Conservation (phyloP, 2,113 vertebrate genomes). For the Pteronura brasiliensis region DNA sequence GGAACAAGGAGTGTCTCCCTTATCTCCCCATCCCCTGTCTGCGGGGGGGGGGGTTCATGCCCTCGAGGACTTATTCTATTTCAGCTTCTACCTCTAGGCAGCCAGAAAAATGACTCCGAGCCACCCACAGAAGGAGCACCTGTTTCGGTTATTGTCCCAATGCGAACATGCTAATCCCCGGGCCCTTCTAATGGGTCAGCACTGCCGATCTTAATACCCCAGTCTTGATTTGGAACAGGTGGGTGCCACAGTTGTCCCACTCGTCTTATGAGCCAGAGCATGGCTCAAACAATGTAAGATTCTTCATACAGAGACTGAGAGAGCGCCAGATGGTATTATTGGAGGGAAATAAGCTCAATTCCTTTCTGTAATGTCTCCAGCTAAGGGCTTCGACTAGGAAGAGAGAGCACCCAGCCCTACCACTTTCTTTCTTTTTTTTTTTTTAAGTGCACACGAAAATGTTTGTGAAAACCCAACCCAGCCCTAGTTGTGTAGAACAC, state of each 20-base stretch:
- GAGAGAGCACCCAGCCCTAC: not conserved
- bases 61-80: conserved; percentile 43
- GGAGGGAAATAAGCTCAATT: not conserved
- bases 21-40: not conserved
- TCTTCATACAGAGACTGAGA: conserved; percentile 52
- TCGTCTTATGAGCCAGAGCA: conserved; percentile 32
- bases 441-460: not conserved
- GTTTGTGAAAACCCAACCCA: not conserved
- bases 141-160: conserved; percentile 47
- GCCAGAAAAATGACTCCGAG: conserved; percentile 38
- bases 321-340: not conserved
- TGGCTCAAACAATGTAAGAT: conserved; percentile 53
- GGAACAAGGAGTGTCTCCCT: not conserved
- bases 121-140: conserved; percentile 61
- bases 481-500: not conserved
- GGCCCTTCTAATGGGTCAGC: conserved; percentile 22
- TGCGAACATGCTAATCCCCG: conserved; percentile 55
- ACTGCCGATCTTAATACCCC: conserved; percentile 61
- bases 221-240: conserved; percentile 74
- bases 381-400: conserved; percentile 21
- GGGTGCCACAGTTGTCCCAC: conserved; percentile 67
- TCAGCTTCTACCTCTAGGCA: conserved; percentile 43
- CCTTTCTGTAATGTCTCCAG: not conserved
- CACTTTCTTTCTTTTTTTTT: not conserved
- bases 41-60: not conserved